Conservation (phyloP, 2,888 invertebrate species). For the Tricholauxania praeusta region DNA sequence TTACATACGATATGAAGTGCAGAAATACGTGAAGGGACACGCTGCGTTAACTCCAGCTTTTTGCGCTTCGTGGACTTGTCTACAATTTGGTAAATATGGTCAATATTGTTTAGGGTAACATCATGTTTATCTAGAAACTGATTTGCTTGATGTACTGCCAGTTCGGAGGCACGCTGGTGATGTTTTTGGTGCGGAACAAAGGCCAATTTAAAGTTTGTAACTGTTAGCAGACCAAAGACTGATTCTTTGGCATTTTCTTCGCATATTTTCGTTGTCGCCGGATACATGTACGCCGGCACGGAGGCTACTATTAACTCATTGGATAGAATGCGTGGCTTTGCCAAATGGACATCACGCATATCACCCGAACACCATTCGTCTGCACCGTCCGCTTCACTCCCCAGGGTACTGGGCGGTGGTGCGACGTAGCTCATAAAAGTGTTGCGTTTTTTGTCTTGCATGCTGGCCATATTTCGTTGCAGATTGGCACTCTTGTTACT, state of each 20-base stretch:
- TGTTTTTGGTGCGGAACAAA: conserved; percentile 75
- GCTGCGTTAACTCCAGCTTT: conserved; percentile 62
- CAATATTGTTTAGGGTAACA: conserved; percentile 67
- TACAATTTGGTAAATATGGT: conserved; percentile 64
- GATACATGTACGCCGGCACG: conserved; percentile 88
- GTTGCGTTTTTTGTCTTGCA: conserved; percentile 53
- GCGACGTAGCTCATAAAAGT: conserved; percentile 64
- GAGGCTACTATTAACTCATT: conserved; percentile 82
- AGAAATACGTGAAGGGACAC: conserved; percentile 64
- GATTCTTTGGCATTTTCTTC: conserved; percentile 73
- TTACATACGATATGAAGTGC: conserved; percentile 67
- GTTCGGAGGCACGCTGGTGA: conserved; percentile 26
- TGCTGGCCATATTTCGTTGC: conserved; percentile 33
- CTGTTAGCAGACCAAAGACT: conserved; percentile 84
- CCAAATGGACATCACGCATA: conserved; percentile 58
- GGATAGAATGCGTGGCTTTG: conserved; percentile 56
- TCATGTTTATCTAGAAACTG: conserved; percentile 63
- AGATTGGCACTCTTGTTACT: conserved; percentile 25
- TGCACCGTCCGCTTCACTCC: conserved; percentile 44
- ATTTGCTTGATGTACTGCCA: conserved; percentile 61
- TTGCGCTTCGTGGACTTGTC: conserved; percentile 57
- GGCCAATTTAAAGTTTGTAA: conserved; percentile 93
- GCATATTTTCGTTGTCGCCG: conserved; percentile 71
- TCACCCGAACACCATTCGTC: conserved; percentile 62
- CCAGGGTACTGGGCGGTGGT: conserved; percentile 56